Percentiles rank a stretch among this genome's conserved stretches.
Evolutionary conservation across 1,140 invertebrate species (phyloP).

Genomic region (Caenorhabditis remanei): DNA sequence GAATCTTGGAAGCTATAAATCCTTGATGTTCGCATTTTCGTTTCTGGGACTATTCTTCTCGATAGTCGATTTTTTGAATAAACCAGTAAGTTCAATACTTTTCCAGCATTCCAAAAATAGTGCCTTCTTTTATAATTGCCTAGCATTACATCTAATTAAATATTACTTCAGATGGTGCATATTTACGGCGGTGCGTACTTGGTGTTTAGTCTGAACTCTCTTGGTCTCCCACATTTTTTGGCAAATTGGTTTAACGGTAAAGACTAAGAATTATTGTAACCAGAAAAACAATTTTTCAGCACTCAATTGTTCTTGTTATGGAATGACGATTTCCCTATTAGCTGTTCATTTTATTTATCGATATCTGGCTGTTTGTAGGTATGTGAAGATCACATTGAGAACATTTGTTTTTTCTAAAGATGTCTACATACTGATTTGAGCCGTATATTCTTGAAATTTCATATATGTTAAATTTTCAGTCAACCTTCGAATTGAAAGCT

Average conservation of each 20-base stretch:
- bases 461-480: too few species aligned
- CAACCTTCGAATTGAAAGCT: not conserved
- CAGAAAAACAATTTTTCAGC: not conserved
- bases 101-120: not conserved
- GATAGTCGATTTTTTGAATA: constrained; percentile 9
- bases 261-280: not conserved
- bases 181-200: constrained; percentile 37
- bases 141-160: too few species aligned
- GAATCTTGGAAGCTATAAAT: constrained; percentile 11
- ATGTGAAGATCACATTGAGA: not conserved
- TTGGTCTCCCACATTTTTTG: constrained; percentile 20
- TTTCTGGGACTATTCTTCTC: constrained; percentile 16
- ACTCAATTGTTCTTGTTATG: constrained; percentile 31
- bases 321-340: constrained; percentile 38
- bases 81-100: not conserved
- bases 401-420: not conserved
- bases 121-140: too few species aligned
- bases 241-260: constrained; percentile 40
- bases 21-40: constrained; percentile 36
- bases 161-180: constrained; percentile 17
- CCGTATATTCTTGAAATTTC: too few species aligned
- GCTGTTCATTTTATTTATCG: constrained; percentile 41
- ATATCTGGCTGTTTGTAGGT: constrained; percentile 29
- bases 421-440: too few species aligned
- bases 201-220: constrained; percentile 31